phyloP scores from a whole-genome alignment of 1,140 invertebrate genomes.

The Bombus consobrinus region DNA sequence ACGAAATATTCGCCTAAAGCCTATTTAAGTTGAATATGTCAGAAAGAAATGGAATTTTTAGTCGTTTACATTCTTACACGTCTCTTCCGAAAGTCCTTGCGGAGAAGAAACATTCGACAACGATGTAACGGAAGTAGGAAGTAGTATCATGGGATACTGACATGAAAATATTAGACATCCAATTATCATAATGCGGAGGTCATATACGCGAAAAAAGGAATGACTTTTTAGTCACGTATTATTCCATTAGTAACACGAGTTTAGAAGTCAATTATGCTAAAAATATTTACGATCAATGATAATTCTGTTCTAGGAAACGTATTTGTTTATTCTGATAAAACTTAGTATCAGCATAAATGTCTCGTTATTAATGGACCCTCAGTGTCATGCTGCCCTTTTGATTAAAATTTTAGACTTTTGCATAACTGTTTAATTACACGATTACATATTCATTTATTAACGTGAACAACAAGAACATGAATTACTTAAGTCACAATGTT shows the following conservation, averaged over 20 bases:
- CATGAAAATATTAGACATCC: conserved; percentile 36
- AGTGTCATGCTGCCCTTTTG: not conserved
- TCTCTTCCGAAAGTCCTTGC: conserved; percentile 23
- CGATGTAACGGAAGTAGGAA: conserved; percentile 60
- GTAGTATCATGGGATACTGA: not conserved
- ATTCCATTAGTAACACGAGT: not conserved
- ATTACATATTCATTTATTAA: not conserved
- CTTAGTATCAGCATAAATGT: no score
- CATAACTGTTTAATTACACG: not conserved
- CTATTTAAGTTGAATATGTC: no score
- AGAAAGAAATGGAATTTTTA: no score
- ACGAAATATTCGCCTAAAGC: not conserved
- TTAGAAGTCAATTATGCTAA: conserved; percentile 26
- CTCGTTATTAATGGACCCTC: no score
- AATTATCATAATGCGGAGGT: conserved; percentile 66
- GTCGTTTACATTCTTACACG: no score
- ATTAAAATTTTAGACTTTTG: not conserved
- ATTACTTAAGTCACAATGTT: not conserved
- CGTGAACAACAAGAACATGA: not conserved
- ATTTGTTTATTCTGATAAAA: not conserved
- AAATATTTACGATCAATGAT: conserved; percentile 10
- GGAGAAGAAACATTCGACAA: conserved; percentile 11
- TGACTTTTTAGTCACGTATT: not conserved
- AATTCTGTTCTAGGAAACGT: not conserved
- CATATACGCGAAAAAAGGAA: not conserved